Evolutionary conservation across 2,888 invertebrate genomes (phyloP).

Genomic region (Lamellibrachia columna): DNA sequence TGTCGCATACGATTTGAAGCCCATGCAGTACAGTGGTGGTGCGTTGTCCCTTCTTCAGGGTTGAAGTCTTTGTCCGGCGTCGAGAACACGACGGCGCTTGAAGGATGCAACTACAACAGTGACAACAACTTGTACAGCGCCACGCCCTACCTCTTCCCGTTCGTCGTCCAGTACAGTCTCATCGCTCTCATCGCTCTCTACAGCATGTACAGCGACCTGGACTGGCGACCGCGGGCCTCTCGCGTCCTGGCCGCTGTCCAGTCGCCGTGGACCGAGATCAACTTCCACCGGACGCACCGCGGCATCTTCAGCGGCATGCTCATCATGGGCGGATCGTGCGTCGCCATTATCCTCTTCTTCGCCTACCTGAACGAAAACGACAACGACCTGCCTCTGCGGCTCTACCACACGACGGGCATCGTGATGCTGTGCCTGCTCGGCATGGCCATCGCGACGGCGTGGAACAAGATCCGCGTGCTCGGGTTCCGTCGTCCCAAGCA

Average conservation of each 20-base stretch:
- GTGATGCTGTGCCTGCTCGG: conserved; percentile 25
- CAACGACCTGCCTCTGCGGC: neutral
- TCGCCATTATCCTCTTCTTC: conserved; percentile 32
- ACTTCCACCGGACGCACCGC: conserved; percentile 31
- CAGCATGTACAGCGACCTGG: conserved; percentile 29
- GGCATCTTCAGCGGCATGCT: conserved; percentile 35
- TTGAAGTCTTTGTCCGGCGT: neutral
- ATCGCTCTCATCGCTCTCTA: conserved; percentile 31
- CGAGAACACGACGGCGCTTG: neutral
- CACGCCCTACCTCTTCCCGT: conserved; percentile 34
- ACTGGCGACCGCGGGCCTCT: neutral
- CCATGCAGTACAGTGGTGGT: neutral
- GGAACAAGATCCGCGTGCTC: conserved; percentile 24
- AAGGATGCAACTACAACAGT: neutral
- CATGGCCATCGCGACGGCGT: conserved; percentile 21
- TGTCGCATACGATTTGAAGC: neutral
- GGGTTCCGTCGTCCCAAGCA: neutral
- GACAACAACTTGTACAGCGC: conserved; percentile 28
- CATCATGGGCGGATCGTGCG: conserved; percentile 28
- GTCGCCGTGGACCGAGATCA: conserved; percentile 24
- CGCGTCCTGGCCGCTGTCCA: neutral
- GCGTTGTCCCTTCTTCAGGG: neutral
- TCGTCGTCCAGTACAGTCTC: conserved; percentile 32
- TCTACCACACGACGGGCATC: conserved; percentile 32
- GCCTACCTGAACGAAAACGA: conserved; percentile 23